Evolutionary conservation across 2,113 vertebrate species (phyloP).

Genomic region (Serranochromis macrocephalus): DNA sequence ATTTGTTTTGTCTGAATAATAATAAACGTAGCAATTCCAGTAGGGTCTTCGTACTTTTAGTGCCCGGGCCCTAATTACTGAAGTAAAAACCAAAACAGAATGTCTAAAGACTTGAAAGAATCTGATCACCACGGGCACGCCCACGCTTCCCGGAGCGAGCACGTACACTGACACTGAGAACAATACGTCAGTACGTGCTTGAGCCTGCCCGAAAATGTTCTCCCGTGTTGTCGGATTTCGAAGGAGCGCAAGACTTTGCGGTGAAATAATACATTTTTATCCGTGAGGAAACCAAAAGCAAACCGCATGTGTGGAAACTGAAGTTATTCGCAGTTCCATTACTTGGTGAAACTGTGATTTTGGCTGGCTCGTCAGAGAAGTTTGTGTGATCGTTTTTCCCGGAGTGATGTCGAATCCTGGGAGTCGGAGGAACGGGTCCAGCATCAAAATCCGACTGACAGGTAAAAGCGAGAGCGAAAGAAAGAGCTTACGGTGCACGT

Average conservation of each 20-base stretch:
- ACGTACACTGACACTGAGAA: slow-evolving; percentile 48
- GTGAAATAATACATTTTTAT: slow-evolving; percentile 67
- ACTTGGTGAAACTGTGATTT: slow-evolving; percentile 48
- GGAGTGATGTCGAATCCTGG: slow-evolving; percentile 95
- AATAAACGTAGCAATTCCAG: neutral
- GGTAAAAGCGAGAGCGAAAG: slow-evolving; percentile 61
- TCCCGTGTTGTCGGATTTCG: slow-evolving; percentile 69
- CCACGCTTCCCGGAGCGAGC: slow-evolving; percentile 58
- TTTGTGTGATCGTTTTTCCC: slow-evolving; percentile 66
- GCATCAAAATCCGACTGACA: slow-evolving; percentile 97
- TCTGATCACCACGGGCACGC: slow-evolving; percentile 22
- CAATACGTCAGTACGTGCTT: slow-evolving; percentile 73
- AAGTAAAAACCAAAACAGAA: neutral
- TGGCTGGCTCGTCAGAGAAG: slow-evolving; percentile 59
- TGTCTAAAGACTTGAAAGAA: neutral
- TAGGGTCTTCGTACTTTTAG: neutral
- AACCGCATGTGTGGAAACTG: slow-evolving; percentile 21
- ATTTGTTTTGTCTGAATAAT: neutral
- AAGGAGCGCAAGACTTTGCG: slow-evolving; percentile 68
- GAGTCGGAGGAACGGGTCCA: slow-evolving; percentile 90
- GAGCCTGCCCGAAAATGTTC: slow-evolving; percentile 80
- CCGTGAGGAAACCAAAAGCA: slow-evolving; percentile 31
- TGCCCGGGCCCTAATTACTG: neutral
- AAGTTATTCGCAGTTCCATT: slow-evolving; percentile 24
- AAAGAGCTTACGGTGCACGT: slow-evolving; percentile 20